A percentile compares a stretch with the other conserved stretches of the same genome.
Evolutionary conservation across 2,113 vertebrate species (phyloP).

Genomic region (Pontoporia blainvillei): DNA sequence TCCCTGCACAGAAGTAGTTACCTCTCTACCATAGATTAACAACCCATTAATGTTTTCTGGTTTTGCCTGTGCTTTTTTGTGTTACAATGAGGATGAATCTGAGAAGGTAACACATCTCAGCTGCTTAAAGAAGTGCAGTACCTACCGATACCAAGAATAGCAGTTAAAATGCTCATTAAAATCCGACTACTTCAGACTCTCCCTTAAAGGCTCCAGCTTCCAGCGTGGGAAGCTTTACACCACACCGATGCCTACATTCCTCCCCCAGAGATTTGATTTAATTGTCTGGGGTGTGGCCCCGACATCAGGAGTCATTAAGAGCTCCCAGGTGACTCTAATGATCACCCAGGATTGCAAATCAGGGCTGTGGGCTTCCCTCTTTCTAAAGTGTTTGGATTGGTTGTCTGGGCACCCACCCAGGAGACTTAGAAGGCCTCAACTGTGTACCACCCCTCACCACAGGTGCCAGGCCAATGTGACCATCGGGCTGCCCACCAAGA

Average conservation of each 20-base stretch:
- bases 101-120: not conserved
- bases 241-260: not conserved
- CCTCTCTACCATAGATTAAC: not conserved
- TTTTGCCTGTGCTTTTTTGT: not conserved
- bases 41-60: not conserved
- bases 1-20: not conserved
- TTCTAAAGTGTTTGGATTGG: not conserved
- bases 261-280: not conserved
- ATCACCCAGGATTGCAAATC: not conserved
- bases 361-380: not conserved
- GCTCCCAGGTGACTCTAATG: not conserved
- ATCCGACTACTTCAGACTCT: not conserved
- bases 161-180: not conserved
- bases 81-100: not conserved
- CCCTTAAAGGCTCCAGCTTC: not conserved
- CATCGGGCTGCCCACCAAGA: slow-evolving; percentile 95
- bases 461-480: slow-evolving; percentile 98
- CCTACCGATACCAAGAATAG: not conserved
- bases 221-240: not conserved
- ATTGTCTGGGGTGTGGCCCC: not conserved
- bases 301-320: not conserved
- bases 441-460: not conserved
- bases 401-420: not conserved
- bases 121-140: not conserved
- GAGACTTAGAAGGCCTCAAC: not conserved